Conservation (phyloP, 1,140 invertebrate genomes). For the Lasaia peninsularis region DNA sequence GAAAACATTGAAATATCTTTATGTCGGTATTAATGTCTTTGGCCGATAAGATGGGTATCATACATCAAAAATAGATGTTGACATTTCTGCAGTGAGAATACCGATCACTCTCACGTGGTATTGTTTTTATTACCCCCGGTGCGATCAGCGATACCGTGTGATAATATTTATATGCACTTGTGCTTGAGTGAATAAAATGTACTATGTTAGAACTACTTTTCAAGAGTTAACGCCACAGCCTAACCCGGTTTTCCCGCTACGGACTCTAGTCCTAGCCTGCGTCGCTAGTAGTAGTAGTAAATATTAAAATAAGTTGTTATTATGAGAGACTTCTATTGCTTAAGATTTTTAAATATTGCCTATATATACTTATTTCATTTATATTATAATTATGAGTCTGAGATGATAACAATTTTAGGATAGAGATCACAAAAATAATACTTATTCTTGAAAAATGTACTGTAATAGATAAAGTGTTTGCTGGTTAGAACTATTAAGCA, state of each 20-base stretch:
- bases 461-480: too few species aligned
- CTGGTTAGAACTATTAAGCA: background rate
- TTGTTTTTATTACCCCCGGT: conserved; percentile 66
- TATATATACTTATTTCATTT: background rate
- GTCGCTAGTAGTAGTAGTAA: background rate
- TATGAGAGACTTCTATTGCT: background rate
- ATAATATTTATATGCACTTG: conserved; percentile 46
- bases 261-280: background rate
- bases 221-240: background rate
- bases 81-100: conserved; percentile 46
- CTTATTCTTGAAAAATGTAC: too few species aligned
- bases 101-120: conserved; percentile 59
- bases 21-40: conserved; percentile 44
- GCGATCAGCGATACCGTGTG: conserved; percentile 38
- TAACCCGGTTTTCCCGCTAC: conserved; percentile 10
- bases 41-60: conserved; percentile 69
- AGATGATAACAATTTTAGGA: too few species aligned
- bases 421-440: too few species aligned
- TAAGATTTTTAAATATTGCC: background rate
- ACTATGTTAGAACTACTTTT: conserved; percentile 6
- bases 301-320: background rate
- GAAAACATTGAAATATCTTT: conserved; percentile 15
- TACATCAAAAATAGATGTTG: conserved; percentile 60
- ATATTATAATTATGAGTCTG: too few species aligned
- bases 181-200: conserved; percentile 36